Percentiles rank a stretch among this genome's conserved stretches.
Evolutionary conservation across 1,140 invertebrate species (phyloP).

Genomic region (Holcopasites calliopsidis): DNA sequence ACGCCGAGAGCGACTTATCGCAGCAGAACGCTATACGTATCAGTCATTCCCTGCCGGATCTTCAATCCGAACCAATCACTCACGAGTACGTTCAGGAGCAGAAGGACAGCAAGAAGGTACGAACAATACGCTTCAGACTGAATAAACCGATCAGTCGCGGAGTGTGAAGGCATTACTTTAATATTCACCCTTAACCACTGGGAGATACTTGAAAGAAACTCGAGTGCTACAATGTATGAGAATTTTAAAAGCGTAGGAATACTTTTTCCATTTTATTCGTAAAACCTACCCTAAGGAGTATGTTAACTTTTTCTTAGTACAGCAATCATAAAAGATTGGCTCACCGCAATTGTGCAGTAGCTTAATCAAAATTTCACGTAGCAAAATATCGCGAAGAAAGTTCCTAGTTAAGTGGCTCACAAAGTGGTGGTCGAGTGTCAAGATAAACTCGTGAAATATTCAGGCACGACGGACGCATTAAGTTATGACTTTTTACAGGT

Average conservation of each 20-base stretch:
- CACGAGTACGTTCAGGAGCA: conserved; percentile 87
- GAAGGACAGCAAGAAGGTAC: conserved; percentile 86
- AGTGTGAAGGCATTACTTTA: no score
- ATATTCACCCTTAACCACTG: no score
- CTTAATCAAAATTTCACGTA: conserved; percentile 9
- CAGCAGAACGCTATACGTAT: conserved; percentile 86
- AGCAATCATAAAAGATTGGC: background rate
- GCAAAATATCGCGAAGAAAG: background rate
- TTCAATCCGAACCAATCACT: conserved; percentile 85
- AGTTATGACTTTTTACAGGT: conserved; percentile 78
- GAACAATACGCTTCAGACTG: background rate
- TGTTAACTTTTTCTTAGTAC: no score
- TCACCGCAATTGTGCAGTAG: background rate
- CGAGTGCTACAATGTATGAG: no score
- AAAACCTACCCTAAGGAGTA: no score
- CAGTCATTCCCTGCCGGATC: conserved; percentile 87
- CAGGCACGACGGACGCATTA: background rate
- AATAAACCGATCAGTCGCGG: no score
- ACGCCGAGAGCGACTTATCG: conserved; percentile 81
- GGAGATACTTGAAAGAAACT: no score
- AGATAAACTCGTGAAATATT: background rate
- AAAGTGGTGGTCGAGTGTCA: background rate
- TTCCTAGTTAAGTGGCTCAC: background rate
- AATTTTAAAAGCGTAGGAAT: no score
- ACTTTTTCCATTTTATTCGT: no score